These are phyloP conservation scores for Epinotia nisella DNA, from an alignment of 2,888 invertebrate species.

Conservation along the genomic window DNA sequence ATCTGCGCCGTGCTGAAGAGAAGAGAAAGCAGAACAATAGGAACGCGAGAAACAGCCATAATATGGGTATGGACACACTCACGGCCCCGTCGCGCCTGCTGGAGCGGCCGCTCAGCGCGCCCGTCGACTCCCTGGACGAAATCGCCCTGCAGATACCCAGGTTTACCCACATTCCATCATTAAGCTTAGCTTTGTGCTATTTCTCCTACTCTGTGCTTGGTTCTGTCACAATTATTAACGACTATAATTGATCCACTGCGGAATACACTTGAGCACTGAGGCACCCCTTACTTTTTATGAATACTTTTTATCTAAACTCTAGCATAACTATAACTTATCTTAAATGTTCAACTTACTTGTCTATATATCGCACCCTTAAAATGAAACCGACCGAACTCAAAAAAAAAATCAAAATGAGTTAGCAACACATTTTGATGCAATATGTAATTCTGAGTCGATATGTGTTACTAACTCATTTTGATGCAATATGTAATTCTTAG, in stretches of 20 bases:
- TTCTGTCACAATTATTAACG: conserved; percentile 4
- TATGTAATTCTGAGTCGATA: too few species aligned
- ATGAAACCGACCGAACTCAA: too few species aligned
- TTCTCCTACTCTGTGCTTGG: conserved; percentile 30
- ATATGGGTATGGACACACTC: conserved; percentile 83
- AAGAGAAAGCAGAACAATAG: conserved; percentile 64
- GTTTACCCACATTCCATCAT: conserved; percentile 76
- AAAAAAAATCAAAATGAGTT: too few species aligned
- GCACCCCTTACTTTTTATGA: background rate
- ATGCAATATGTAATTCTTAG: too few species aligned
- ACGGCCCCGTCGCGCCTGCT: conserved; percentile 93
- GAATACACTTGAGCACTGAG: conserved; percentile 11
- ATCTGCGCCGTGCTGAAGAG: conserved; percentile 94
- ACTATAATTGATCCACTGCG: background rate
- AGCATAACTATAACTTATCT: background rate
- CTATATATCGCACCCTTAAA: too few species aligned
- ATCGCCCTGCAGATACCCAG: conserved; percentile 97
- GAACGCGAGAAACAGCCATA: conserved; percentile 60
- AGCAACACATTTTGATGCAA: too few species aligned
- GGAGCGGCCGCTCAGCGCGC: conserved; percentile 93
- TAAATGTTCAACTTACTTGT: background rate
- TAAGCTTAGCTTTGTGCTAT: conserved; percentile 54
- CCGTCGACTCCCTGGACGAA: conserved; percentile 95
- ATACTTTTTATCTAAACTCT: background rate
- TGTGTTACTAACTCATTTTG: too few species aligned